These are phyloP conservation scores for Podocnemis expansa DNA, from an alignment of 2,113 vertebrate species.

Conservation along the genomic window DNA sequence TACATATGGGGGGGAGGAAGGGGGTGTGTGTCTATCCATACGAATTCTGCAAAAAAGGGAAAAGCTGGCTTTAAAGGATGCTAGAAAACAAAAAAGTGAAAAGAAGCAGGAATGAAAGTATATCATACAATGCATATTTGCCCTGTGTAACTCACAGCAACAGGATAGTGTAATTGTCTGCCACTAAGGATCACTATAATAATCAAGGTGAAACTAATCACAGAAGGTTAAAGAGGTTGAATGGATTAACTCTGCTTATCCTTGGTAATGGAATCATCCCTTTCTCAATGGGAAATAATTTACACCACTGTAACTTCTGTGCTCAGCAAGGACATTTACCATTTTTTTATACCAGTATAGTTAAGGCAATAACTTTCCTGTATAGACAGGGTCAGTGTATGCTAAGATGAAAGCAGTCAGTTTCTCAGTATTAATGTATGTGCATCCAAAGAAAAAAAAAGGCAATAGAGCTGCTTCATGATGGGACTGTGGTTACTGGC, in stretches of 20 bases:
- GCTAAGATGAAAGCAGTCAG: background rate
- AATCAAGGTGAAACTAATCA: background rate
- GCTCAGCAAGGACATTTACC: background rate
- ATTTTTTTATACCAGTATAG: background rate
- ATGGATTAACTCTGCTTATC: background rate
- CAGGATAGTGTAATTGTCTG: background rate
- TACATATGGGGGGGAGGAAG: background rate
- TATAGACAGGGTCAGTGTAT: background rate
- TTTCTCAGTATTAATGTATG: background rate
- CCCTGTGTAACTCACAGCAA: background rate
- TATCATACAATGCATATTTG: background rate
- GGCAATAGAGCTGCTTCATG: background rate
- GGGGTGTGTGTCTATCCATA: background rate
- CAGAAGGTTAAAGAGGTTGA: background rate
- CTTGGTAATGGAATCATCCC: background rate
- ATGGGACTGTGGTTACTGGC: background rate
- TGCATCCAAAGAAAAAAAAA: background rate
- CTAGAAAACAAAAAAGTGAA: background rate
- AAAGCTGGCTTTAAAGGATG: background rate
- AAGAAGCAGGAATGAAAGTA: background rate
- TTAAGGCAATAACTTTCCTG: background rate
- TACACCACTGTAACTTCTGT: background rate
- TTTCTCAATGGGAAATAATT: background rate
- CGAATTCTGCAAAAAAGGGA: background rate
- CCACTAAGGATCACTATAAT: background rate